Evolutionary conservation across 1,140 invertebrate genomes (phyloP).

Genomic region (Lordiphosa collinella): DNA sequence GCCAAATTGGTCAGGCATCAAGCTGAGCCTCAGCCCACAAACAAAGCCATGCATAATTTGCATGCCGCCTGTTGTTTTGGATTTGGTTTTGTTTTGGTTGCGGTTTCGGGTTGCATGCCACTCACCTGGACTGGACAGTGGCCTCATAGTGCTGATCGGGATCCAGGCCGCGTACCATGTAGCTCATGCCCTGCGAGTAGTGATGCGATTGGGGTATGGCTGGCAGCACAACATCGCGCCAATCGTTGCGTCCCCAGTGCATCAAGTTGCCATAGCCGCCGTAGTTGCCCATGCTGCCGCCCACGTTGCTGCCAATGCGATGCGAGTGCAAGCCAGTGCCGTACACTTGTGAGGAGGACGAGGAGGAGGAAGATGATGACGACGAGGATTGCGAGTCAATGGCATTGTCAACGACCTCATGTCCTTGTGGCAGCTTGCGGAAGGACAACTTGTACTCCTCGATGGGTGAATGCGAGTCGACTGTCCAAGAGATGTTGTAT

Average conservation of each 20-base stretch:
- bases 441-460: slow-evolving; percentile 85
- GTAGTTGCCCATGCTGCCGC: slow-evolving; percentile 49
- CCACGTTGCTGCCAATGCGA: slow-evolving; percentile 60
- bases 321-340: slow-evolving; percentile 58
- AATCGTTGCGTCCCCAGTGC: slow-evolving; percentile 81
- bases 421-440: slow-evolving; percentile 82
- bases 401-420: slow-evolving; percentile 79
- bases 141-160: slow-evolving; percentile 83
- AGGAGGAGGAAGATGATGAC: slow-evolving; percentile 55
- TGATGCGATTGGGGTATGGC: slow-evolving; percentile 79
- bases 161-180: slow-evolving; percentile 82
- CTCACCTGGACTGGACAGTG: slow-evolving; percentile 82
- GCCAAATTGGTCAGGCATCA: slow-evolving; percentile 9
- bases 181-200: slow-evolving; percentile 82
- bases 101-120: slow-evolving; percentile 1
- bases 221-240: slow-evolving; percentile 83
- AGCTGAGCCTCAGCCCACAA: not conserved
- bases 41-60: slow-evolving; percentile 1
- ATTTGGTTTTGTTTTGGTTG: not conserved
- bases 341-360: slow-evolving; percentile 58
- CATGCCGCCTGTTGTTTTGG: slow-evolving; percentile 2
- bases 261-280: slow-evolving; percentile 74
- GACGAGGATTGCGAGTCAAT: slow-evolving; percentile 79
- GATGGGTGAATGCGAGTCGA: slow-evolving; percentile 84
- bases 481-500: slow-evolving; percentile 85